Evolutionary conservation across 1,140 invertebrate species (phyloP), one percentile per base, ranked within the genome.

Genomic region (Druon quercuslanigerum): DNA sequence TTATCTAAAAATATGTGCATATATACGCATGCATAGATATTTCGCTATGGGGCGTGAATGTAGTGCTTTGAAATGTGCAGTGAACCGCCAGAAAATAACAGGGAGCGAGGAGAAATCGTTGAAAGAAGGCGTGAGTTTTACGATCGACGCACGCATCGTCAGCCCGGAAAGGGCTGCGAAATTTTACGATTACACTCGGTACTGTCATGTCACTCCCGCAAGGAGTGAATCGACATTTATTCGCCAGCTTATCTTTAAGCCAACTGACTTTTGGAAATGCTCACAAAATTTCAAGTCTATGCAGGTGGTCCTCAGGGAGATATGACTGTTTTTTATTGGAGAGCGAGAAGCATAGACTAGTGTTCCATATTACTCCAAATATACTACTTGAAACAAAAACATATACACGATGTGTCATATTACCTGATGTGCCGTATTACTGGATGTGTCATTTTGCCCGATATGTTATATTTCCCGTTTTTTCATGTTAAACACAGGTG

Each of bases 71-170:
- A 66, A 66, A 66, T 20, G 57, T 66, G 57, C 57, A 66, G 25
- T 66, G 46, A 66, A 66, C 25, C 57, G 57, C 25, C 57, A 66
- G 57, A 66, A 66, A 66, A 66, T 66, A 66, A 40, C 57, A 66
- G 57, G 16, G 57, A 66, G 57, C 57, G n/a, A 66, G 57, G 57
- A 66, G 57, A 66, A 66, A 66, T 66, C 57, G 57, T 66, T 66
- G 57, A 66, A 66, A 66, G 57, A 66, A 66, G 57, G 57, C 57
- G 57, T 66, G 57, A 66, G 57, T 66, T 66, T 66, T 66, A 66
- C 33, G 57, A 66, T 25, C 57, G 57, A 66, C 57, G 57, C 57
- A 66, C 57, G 57, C 57, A 66, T 66, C 57, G 25, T 66, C 33
- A 33, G 12, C 13, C 57, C 25, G 40, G 57, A 66, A 66, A 66